A percentile compares a stretch with the other conserved stretches of the same genome.
These are phyloP conservation scores for Aporophyla lueneburgensis DNA, from an alignment of 2,888 invertebrate genomes.

Conservation along the genomic window DNA sequence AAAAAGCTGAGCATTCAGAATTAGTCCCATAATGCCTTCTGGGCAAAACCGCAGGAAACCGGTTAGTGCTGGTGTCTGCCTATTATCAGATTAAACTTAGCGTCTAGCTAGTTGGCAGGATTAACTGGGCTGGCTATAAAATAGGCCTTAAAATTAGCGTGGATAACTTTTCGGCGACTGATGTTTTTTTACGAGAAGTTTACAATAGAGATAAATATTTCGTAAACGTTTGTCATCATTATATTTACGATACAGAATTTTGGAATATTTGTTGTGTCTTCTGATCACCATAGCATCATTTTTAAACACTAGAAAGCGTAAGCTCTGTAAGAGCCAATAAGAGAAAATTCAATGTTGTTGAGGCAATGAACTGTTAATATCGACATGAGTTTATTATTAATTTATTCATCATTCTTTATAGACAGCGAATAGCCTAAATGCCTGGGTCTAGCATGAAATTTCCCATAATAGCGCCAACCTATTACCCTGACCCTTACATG, in stretches of 20 bases:
- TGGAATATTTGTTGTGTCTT: neutral
- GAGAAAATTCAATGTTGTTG: too few species aligned
- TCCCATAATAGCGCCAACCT: too few species aligned
- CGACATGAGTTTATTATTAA: too few species aligned
- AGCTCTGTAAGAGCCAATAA: too few species aligned
- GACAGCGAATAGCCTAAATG: too few species aligned
- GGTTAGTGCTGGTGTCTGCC: constrained; percentile 59
- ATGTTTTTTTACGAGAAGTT: neutral
- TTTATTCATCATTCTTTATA: too few species aligned
- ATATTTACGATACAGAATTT: neutral
- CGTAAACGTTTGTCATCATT: neutral
- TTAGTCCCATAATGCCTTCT: constrained; percentile 29
- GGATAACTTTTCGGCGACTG: neutral
- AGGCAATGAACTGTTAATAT: too few species aligned
- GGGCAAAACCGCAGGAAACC: constrained; percentile 58
- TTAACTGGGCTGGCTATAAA: constrained; percentile 54
- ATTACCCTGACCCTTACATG: too few species aligned
- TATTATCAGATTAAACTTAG: constrained; percentile 70
- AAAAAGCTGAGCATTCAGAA: constrained; percentile 13
- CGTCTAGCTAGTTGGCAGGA: constrained; percentile 60
- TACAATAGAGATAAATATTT: too few species aligned
- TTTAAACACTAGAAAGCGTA: too few species aligned
- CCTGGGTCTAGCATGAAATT: too few species aligned
- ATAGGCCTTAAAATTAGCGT: constrained; percentile 47
- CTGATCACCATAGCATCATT: neutral